These are phyloP conservation scores for Camelus bactrianus DNA, from an alignment of 2,113 vertebrate species.

Conservation along the genomic window DNA sequence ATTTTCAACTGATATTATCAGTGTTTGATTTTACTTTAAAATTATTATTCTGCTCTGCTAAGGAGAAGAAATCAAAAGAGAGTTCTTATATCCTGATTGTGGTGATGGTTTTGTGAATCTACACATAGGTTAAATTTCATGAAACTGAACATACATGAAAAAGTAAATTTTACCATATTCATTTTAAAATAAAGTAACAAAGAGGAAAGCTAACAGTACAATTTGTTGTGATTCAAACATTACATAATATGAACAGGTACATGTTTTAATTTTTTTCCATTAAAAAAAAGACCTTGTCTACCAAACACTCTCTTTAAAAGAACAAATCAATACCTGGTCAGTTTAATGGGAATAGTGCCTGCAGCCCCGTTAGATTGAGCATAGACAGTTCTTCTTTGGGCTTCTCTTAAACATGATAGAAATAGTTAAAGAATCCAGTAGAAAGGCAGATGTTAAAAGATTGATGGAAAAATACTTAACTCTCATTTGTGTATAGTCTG, in stretches of 20 bases:
- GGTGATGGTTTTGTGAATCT: not conserved
- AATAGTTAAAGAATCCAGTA: not conserved
- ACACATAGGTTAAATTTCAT: not conserved
- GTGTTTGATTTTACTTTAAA: constrained; percentile 26
- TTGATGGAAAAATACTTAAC: not conserved
- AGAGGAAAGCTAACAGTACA: not conserved
- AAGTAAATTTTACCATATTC: not conserved
- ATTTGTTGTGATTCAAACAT: not conserved
- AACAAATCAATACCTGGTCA: constrained; percentile 17
- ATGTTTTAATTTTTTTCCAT: not conserved
- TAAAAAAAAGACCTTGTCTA: not conserved
- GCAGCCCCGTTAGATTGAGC: not conserved
- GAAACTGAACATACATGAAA: not conserved
- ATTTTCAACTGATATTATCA: constrained; percentile 8
- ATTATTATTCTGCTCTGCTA: constrained; percentile 4
- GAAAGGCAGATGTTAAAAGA: constrained; percentile 19
- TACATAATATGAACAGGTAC: not conserved
- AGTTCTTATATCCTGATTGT: not conserved
- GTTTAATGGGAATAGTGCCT: not conserved
- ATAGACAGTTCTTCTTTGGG: not conserved
- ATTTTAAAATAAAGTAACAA: constrained; percentile 57
- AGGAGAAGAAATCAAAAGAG: constrained; percentile 12
- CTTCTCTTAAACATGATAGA: constrained; percentile 43
- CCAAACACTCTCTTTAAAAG: not conserved
- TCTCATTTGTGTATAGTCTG: not conserved